phyloP scores from a whole-genome alignment of 2,113 vertebrate species.

The Anoplopoma fimbria region DNA sequence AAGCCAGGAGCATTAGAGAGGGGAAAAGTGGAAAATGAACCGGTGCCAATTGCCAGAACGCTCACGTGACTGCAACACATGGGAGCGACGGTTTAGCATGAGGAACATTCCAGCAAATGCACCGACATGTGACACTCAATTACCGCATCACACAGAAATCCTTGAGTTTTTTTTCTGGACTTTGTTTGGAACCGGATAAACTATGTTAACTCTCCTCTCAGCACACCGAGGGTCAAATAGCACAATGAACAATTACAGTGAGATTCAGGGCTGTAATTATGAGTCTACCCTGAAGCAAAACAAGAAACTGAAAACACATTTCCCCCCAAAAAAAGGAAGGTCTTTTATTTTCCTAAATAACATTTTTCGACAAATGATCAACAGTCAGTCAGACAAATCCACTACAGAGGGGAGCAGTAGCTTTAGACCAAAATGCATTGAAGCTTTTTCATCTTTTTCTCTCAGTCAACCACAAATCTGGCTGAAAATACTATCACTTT shows the following conservation, averaged over 20 bases:
- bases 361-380: slow-evolving; percentile 3
- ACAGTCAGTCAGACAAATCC: slow-evolving; percentile 8
- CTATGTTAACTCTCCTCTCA: slow-evolving; percentile 6
- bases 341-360: background rate
- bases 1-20: slow-evolving; percentile 49
- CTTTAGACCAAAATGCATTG: slow-evolving; percentile 2
- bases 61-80: slow-evolving; percentile 50
- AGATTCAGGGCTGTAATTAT: slow-evolving; percentile 35
- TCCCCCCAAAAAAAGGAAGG: background rate
- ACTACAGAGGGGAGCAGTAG: no score
- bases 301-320: slow-evolving; percentile 3
- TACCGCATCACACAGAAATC: slow-evolving; percentile 34
- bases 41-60: slow-evolving; percentile 48
- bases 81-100: slow-evolving; percentile 22
- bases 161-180: slow-evolving; percentile 14
- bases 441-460: background rate
- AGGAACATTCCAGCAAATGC: slow-evolving; percentile 44
- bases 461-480: background rate
- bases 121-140: slow-evolving; percentile 49
- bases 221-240: slow-evolving; percentile 30
- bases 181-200: slow-evolving; percentile 9
- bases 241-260: slow-evolving; percentile 24
- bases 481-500: background rate
- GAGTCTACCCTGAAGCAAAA: background rate
- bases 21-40: slow-evolving; percentile 67